Evolutionary conservation across 2,797 vertebrate genomes (phyloP).

Genomic region (Atherinosoma microstoma): DNA sequence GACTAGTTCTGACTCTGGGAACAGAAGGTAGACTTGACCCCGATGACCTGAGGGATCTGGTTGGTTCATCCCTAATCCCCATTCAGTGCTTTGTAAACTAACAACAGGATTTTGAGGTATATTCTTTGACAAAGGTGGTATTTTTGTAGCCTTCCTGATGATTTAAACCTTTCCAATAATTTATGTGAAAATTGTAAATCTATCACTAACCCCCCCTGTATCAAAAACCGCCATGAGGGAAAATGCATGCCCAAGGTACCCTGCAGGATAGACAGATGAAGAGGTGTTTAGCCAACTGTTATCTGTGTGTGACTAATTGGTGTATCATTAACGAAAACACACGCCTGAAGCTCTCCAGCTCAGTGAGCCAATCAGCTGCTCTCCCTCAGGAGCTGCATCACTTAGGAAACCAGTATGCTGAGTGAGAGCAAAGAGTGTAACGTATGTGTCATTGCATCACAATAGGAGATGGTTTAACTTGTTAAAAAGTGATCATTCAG

Average conservation of each 20-base stretch:
- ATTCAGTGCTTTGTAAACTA: background rate
- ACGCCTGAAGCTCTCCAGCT: constrained; percentile 49
- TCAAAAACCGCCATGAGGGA: background rate
- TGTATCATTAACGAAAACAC: constrained; percentile 80
- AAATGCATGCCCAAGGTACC: too few species aligned
- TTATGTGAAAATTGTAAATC: background rate
- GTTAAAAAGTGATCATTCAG: constrained; percentile 2
- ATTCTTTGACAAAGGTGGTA: background rate
- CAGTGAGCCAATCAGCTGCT: constrained; percentile 63
- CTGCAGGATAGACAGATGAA: constrained; percentile 45
- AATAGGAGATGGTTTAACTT: constrained; percentile 5
- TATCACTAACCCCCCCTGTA: too few species aligned
- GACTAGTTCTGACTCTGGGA: too few species aligned
- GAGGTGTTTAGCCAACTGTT: constrained; percentile 76
- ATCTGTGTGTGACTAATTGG: constrained; percentile 77
- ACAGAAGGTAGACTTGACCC: too few species aligned
- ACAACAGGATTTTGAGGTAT: background rate
- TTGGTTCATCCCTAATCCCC: too few species aligned
- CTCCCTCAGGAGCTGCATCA: constrained; percentile 66
- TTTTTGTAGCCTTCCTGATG: background rate
- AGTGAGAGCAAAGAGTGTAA: constrained; percentile 29
- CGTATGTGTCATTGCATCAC: constrained; percentile 24
- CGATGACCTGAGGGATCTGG: too few species aligned
- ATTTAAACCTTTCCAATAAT: too few species aligned
- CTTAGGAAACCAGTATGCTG: constrained; percentile 69